A percentile compares a stretch with the other conserved stretches of the same genome.
Evolutionary conservation across 2,888 invertebrate genomes (phyloP).

Genomic region (Pseudeuparius sepicola): DNA sequence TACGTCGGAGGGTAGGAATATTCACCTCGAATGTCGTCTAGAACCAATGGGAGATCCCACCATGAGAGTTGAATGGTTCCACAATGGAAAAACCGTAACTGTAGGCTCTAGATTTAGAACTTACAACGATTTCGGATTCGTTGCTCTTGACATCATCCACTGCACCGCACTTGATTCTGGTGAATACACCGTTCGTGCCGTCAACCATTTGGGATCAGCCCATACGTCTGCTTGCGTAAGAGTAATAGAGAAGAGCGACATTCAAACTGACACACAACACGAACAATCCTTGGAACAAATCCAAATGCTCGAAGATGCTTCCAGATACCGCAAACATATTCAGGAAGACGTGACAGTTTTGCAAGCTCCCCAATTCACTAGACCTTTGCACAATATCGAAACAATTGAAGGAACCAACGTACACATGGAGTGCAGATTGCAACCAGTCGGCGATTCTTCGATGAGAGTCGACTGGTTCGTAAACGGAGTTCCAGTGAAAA

Average conservation of each 20-base stretch:
- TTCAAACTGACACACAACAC: slow-evolving; percentile 83
- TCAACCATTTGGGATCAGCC: slow-evolving; percentile 87
- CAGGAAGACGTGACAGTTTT: slow-evolving; percentile 74
- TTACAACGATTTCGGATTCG: slow-evolving; percentile 95
- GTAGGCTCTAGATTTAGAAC: slow-evolving; percentile 89
- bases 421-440: slow-evolving; percentile 82
- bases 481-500: slow-evolving; percentile 85
- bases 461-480: slow-evolving; percentile 96
- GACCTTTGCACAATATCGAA: slow-evolving; percentile 80
- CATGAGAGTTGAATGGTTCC: slow-evolving; percentile 93
- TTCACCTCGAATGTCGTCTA: slow-evolving; percentile 82
- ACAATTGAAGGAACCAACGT: slow-evolving; percentile 86
- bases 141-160: slow-evolving; percentile 90
- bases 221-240: slow-evolving; percentile 86
- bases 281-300: slow-evolving; percentile 89
- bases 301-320: slow-evolving; percentile 75
- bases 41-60: slow-evolving; percentile 95
- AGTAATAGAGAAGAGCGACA: slow-evolving; percentile 70
- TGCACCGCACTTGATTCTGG: slow-evolving; percentile 91
- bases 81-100: slow-evolving; percentile 81
- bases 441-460: slow-evolving; percentile 83
- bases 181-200: slow-evolving; percentile 88
- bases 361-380: slow-evolving; percentile 80
- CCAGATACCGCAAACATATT: slow-evolving; percentile 58
- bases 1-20: slow-evolving; percentile 78